Base-by-base conservation (phyloP, 1,140 invertebrate species). In the Meloidogyne hapla region DNA sequence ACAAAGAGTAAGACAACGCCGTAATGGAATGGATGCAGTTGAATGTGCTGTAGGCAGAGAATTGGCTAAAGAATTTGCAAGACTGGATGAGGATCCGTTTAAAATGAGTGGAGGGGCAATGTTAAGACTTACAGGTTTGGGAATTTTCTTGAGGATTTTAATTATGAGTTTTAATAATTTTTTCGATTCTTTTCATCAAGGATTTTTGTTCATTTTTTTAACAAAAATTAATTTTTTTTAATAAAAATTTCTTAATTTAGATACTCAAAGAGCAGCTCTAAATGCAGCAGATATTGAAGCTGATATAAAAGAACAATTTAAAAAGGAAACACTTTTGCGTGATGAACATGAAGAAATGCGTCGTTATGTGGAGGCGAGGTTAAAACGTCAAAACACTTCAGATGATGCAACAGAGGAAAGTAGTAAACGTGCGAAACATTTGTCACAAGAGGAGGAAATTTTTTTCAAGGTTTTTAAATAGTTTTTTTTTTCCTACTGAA, bases 1-100 rank as follows among this genome's bases (percentile, higher is more conserved):
- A 9, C 84, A 86, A 74, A 78, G 78, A 62, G 69, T 72, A 8
- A 69, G 84, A 12, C 72, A 84, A 68, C 78, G 85, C 10, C 75
- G 77, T 33, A 80, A 81, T 69, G 84, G 84, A 10, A 77, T 86
- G 64, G 83, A 80, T n/a, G 85, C 84, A 10, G 61, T 87, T 1
- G 84, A 86, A 64, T 87, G 85, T 74, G 84, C 84, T 15, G 80
- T 86, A n/a, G 84, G 84, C 23, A 84, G 83, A 61, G 72, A 84
- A 73, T 64, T 86, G 28, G 82, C 82, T 10, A 71, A 69, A 45
- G 83, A 84, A 77, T 84, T 84, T 67, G 73, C 81, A 33, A 56
- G 83, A 10, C 65, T 85, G 3, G 79, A 86, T 62, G 85, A 86
- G n/a, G 82, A 87, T 38, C 83, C 85, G 15, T 78, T 86, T 56